Evolutionary conservation across 2,888 invertebrate genomes (phyloP).

Genomic region (Diloba caeruleocephala): DNA sequence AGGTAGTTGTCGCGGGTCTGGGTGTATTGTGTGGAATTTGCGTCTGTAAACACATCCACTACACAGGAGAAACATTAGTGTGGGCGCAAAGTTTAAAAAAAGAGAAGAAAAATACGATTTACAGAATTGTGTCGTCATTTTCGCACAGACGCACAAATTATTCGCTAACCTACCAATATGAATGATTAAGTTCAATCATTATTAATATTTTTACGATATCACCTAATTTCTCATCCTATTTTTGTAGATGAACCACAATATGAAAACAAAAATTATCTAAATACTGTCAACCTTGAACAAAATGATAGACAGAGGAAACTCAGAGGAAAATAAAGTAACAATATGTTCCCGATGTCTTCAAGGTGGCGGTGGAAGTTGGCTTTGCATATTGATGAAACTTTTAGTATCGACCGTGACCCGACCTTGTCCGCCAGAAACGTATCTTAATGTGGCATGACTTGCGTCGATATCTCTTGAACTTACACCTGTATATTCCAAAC

Average conservation of each 20-base stretch:
- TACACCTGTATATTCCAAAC: conserved; percentile 28
- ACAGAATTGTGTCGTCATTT: no score
- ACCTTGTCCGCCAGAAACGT: conserved; percentile 30
- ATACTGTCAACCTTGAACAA: conserved; percentile 23
- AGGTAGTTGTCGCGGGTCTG: no score
- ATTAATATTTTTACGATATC: no score
- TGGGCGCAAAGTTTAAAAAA: no score
- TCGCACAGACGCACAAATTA: no score
- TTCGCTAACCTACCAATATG: no score
- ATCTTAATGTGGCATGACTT: not conserved
- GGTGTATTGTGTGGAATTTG: no score
- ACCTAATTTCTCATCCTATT: no score
- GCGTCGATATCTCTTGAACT: conserved; percentile 33
- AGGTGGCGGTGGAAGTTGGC: conserved; percentile 16
- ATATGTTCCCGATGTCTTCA: conserved; percentile 14
- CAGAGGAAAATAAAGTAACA: conserved; percentile 35
- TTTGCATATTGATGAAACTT: conserved; percentile 41
- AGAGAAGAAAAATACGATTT: no score
- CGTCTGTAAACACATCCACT: no score
- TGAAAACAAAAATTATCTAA: conserved; percentile 8
- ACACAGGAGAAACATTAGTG: no score
- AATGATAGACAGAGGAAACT: conserved; percentile 32
- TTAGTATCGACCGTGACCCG: conserved; percentile 45
- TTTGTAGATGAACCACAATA: not conserved
- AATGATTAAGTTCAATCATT: no score